Evolutionary conservation across 2,113 vertebrate species (phyloP), one percentile per base, ranked within the genome.

Genomic region (Thinocorus orbignyianus): DNA sequence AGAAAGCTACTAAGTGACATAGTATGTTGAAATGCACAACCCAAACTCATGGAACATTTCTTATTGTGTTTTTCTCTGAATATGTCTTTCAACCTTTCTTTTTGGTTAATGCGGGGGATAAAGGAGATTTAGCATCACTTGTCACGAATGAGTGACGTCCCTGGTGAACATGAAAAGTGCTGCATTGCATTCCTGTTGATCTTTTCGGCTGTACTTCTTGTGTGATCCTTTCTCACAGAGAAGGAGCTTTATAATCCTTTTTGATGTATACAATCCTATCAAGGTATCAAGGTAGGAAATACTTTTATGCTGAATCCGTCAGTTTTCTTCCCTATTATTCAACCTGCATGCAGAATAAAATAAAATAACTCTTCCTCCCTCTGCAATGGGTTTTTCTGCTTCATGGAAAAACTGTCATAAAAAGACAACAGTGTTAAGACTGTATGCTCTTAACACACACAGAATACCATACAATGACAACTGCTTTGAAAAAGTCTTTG

Each of bases 201-300:
- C 68, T 90, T 91, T 73, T 86, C 49, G 1, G 1, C 69, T 86
- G 78, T 58, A 81, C 11, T 74, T 88, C 69, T 86, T 77, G 22
- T 17, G 52, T 54, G 39, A 81, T 66, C 18, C 35, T 79, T 82
- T 88, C 76, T 58, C 23, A 62, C 26, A 91, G 55, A 92, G 42
- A 93, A 88, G 41, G 55, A 33, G 58, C 93, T 95, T 80, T 82
- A 74, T 64, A 88, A 93, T 81, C 61, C 76, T 82, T 90, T 97
- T 91, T 90, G 79, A 81, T 86, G 72, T 66, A 78, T 41, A 62
- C 14, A 92, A 65, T 85, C 77, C 68, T 80, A 48, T 86, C 71
- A 55, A 85, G 52, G 31, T 86, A 57, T 87, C 65, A 46, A 85
- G 60, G 55, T 86, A 92, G 55, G 73, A 93, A 96, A 90, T 74